Evolutionary conservation across 1,140 invertebrate genomes (phyloP).

Genomic region (Dendroctonus valens): DNA sequence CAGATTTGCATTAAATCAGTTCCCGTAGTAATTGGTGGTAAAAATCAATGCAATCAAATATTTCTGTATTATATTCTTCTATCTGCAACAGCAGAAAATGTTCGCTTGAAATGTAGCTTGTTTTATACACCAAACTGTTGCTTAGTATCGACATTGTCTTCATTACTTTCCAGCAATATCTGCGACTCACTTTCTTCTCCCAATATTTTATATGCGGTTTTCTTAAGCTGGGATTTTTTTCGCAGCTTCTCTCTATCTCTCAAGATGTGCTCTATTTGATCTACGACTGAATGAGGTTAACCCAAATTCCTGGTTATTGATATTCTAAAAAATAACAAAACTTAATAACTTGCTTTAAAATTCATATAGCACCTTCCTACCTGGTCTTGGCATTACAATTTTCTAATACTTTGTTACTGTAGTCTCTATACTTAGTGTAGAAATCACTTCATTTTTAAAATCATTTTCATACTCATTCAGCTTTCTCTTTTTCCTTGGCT

Average conservation of each 20-base stretch:
- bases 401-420: slow-evolving; percentile 75
- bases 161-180: slow-evolving; percentile 37
- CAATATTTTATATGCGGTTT: slow-evolving; percentile 72
- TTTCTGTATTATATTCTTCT: slow-evolving; percentile 75
- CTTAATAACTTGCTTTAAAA: background rate
- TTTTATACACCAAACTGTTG: no score
- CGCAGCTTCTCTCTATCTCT: slow-evolving; percentile 74
- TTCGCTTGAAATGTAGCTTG: background rate
- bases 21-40: slow-evolving; percentile 91
- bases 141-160: slow-evolving; percentile 36
- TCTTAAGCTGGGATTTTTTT: slow-evolving; percentile 76
- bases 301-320: slow-evolving; percentile 59
- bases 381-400: slow-evolving; percentile 93
- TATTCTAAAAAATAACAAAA: slow-evolving; percentile 40
- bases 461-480: slow-evolving; percentile 62
- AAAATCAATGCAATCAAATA: slow-evolving; percentile 97
- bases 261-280: slow-evolving; percentile 85
- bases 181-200: slow-evolving; percentile 54
- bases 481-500: slow-evolving; percentile 60
- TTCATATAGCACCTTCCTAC: slow-evolving; percentile 35
- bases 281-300: slow-evolving; percentile 72
- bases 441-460: slow-evolving; percentile 60
- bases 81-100: slow-evolving; percentile 16
- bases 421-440: slow-evolving; percentile 67
- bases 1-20: slow-evolving; percentile 87